phyloP scores from a whole-genome alignment of 2,888 invertebrate species.

The Drosophila picticornis region DNA sequence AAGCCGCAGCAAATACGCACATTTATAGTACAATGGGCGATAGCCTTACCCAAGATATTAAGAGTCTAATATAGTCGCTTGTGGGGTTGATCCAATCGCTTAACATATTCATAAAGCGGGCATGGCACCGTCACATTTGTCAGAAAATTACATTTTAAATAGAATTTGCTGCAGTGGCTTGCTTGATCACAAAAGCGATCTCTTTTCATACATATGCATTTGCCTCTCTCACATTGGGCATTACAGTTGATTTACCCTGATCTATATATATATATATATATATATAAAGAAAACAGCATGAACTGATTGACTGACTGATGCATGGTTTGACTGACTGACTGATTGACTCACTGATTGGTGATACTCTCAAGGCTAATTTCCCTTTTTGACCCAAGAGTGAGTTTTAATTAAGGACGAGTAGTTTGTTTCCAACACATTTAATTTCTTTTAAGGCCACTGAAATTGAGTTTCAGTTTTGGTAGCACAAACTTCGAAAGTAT shows the following conservation, averaged over 20 bases:
- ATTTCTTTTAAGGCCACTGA: neutral
- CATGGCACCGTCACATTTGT: slow-evolving; percentile 35
- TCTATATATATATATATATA: slow-evolving; percentile 4
- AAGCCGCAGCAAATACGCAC: neutral
- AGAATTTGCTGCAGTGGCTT: slow-evolving; percentile 51
- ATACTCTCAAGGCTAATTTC: neutral
- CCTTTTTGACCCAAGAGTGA: neutral
- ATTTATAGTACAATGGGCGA: slow-evolving; percentile 7
- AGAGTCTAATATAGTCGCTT: slow-evolving; percentile 47
- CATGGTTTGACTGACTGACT: neutral
- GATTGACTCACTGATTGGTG: neutral
- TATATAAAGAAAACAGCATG: neutral
- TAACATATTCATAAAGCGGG: slow-evolving; percentile 37
- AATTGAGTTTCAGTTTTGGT: neutral
- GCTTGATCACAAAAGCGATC: slow-evolving; percentile 57
- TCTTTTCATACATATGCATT: neutral
- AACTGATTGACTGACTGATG: slow-evolving; percentile 2
- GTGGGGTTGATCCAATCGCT: slow-evolving; percentile 50
- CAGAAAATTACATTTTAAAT: slow-evolving; percentile 49
- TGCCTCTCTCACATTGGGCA: slow-evolving; percentile 34
- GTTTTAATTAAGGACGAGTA: neutral
- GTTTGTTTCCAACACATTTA: neutral
- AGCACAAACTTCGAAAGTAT: neutral
- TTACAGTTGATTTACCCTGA: slow-evolving; percentile 47
- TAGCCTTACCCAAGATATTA: neutral